Evolutionary conservation across 2,113 vertebrate species (phyloP).

Genomic region (Scomber colias): DNA sequence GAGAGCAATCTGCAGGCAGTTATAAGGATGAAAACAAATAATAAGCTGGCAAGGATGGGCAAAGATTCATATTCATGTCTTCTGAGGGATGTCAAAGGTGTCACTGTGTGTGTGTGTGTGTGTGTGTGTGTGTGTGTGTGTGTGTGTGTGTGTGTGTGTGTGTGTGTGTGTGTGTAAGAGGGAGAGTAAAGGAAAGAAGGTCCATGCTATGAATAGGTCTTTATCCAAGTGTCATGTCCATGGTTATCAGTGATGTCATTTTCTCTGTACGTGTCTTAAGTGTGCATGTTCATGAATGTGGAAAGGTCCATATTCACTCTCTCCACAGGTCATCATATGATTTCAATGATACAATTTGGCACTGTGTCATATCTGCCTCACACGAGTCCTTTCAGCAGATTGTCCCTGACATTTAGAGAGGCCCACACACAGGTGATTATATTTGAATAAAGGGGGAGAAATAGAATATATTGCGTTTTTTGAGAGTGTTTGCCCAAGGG

Average conservation of each 20-base stretch:
- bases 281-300: constrained; percentile 14
- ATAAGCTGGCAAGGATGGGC: constrained; percentile 17
- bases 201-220: neutral
- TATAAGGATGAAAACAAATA: constrained; percentile 30
- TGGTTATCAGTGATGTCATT: constrained; percentile 7
- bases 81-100: constrained; percentile 6
- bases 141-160: neutral
- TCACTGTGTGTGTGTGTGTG: neutral
- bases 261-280: constrained; percentile 1
- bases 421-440: neutral
- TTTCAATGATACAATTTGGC: constrained; percentile 19
- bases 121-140: neutral
- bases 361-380: neutral
- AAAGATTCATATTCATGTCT: constrained; percentile 5
- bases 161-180: neutral
- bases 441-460: neutral
- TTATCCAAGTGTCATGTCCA: neutral
- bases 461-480: neutral
- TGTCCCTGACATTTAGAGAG: constrained; percentile 23
- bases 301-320: constrained; percentile 20
- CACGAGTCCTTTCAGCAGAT: neutral
- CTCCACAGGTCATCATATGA: constrained; percentile 32
- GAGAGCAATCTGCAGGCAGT: neutral
- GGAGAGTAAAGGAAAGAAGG: neutral
- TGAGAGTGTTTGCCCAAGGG: neutral